A percentile compares a stretch with the other conserved stretches of the same genome.
Evolutionary conservation across 2,797 vertebrate genomes (phyloP).

Genomic region (Lutjanus campechanus): DNA sequence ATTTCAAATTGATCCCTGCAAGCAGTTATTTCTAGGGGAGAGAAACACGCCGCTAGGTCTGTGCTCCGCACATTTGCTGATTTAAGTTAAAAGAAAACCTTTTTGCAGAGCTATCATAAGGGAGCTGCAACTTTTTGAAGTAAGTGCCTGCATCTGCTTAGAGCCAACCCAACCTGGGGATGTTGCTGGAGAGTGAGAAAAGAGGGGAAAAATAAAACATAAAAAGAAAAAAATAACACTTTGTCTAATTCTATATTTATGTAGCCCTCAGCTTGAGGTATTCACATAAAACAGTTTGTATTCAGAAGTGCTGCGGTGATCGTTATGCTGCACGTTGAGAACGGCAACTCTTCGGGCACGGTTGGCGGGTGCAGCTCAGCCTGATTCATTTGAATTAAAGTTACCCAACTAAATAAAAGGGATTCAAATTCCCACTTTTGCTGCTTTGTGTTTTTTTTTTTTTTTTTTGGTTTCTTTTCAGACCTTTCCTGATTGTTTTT

Average conservation of each 20-base stretch:
- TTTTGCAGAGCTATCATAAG: constrained; percentile 84
- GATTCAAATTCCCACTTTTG: constrained; percentile 69
- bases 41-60: constrained; percentile 79
- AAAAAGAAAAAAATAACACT: constrained; percentile 84
- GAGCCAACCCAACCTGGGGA: constrained; percentile 80
- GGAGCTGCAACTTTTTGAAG: constrained; percentile 86
- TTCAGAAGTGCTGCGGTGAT: constrained; percentile 80
- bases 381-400: constrained; percentile 83
- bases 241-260: constrained; percentile 88
- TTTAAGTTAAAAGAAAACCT: constrained; percentile 87
- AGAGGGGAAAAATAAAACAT: constrained; percentile 69
- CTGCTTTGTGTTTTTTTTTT: constrained; percentile 28
- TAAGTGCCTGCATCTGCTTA: constrained; percentile 78
- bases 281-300: constrained; percentile 82
- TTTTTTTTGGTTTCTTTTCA: constrained; percentile 35
- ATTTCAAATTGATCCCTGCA: constrained; percentile 87
- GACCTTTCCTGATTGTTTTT: constrained; percentile 46
- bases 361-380: constrained; percentile 72
- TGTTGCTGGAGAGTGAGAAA: constrained; percentile 77
- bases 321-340: constrained; percentile 68
- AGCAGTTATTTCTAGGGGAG: constrained; percentile 82
- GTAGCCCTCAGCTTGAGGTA: constrained; percentile 84
- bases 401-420: constrained; percentile 78
- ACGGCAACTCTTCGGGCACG: constrained; percentile 77
- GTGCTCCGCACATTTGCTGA: constrained; percentile 84